Evolutionary conservation across 2,797 vertebrate species (phyloP).

Genomic region (Lepidocolaptes lacrymiger): DNA sequence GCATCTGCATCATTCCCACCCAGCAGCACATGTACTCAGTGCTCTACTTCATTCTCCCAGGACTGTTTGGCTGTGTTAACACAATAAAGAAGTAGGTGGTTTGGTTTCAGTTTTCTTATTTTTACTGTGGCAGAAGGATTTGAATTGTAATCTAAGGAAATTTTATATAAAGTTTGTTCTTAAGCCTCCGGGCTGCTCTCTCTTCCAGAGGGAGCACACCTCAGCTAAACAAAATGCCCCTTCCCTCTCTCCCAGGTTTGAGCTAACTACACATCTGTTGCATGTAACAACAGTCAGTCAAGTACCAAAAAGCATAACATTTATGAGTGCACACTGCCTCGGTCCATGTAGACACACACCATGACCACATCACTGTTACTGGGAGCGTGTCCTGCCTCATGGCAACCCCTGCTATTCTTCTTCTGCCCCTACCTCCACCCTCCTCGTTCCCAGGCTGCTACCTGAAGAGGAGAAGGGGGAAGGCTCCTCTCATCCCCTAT

Average conservation of each 20-base stretch:
- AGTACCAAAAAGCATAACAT: background rate
- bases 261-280: background rate
- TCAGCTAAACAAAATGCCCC: background rate
- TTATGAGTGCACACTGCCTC: rapidly evolving
- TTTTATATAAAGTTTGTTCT: background rate
- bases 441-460: background rate
- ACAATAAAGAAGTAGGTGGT: background rate
- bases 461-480: background rate
- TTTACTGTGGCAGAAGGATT: background rate
- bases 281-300: background rate
- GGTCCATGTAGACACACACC: rapidly evolving
- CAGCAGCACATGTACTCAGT: rapidly evolving
- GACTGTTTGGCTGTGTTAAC: background rate
- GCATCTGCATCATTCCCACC: background rate
- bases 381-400: rapidly evolving
- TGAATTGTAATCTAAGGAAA: background rate
- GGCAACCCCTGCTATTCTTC: rapidly evolving
- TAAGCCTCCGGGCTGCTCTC: background rate
- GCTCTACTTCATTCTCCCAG: background rate
- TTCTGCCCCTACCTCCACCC: background rate
- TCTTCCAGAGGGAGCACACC: background rate
- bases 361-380: background rate
- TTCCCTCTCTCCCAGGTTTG: background rate
- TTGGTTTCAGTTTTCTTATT: slow-evolving; percentile 12
- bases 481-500: background rate